Evolutionary conservation across 2,797 vertebrate genomes (phyloP), one percentile per base, ranked within the genome.

Genomic region (Cottoperca gobio): DNA sequence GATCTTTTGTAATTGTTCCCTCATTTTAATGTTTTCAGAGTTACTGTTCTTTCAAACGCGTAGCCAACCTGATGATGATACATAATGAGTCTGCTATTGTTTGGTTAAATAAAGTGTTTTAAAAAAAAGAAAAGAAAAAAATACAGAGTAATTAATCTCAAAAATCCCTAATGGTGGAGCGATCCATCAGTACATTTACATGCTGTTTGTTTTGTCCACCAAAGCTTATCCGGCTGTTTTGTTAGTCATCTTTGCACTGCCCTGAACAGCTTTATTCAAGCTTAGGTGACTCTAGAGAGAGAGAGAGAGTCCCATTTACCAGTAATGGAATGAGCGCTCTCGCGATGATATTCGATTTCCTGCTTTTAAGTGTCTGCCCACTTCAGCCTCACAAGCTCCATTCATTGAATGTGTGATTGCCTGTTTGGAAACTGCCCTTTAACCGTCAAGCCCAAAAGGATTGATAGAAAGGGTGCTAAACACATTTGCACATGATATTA

Each of bases 331-430:
- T 81, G 59, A 74, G 77, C 21, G 45, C 64, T 69, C 57, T 49
- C 40, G 53, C 16, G 24, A 63, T 85, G 63, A 81, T 85, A 72
- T 89, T 89, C 19, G 50, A 85, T 87, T 88, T 83, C 78, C 79
- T 82, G 35, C 72, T 73, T 49, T 77, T 73, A 76, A 81, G 72
- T 68, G 59, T 78, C 66, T 80, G 64, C 39, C 55, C 70, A 69
- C 67, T 75, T 55, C 9, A 12, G 55, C 62, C 48, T 77, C 73
- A 66, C 57, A 50, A 53, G 43, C 75, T 62, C 71, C 71, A 64
- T 83, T 88, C 63, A 76, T 53, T 73, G 66, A 83, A 76, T 72
- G 58, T 81, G 62, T 82, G 65, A 88, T 80, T 82, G 70, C 43
- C 78, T 82, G 26, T 80, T 88, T 72, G 54, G 62, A 73, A 71